phyloP scores from a whole-genome alignment of 2,888 invertebrate genomes.

The Didymodactylos carnosus region DNA sequence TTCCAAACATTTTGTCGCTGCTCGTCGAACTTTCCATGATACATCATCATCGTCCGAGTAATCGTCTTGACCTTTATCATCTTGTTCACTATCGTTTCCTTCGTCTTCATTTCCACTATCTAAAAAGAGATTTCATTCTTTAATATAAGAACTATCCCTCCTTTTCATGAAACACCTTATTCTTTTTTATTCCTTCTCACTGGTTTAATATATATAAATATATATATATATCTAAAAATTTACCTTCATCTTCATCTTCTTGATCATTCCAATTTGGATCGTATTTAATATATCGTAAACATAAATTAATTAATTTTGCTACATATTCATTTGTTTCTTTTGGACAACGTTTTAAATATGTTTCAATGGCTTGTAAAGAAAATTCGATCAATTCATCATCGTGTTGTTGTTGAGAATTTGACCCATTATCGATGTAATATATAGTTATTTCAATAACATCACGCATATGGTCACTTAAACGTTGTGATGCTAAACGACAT shows the following conservation, averaged over 20 bases:
- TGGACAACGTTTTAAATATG: slow-evolving; percentile 82
- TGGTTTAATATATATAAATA: too few species aligned
- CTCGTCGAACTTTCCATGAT: slow-evolving; percentile 85
- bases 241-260: too few species aligned
- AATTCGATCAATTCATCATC: slow-evolving; percentile 90
- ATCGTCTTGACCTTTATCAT: slow-evolving; percentile 59
- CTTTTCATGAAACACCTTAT: too few species aligned
- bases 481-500: slow-evolving; percentile 56
- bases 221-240: too few species aligned
- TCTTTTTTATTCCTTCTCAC: too few species aligned
- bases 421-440: slow-evolving; percentile 39
- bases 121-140: too few species aligned
- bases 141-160: too few species aligned
- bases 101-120: slow-evolving; percentile 28
- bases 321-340: slow-evolving; percentile 51
- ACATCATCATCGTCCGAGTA: slow-evolving; percentile 98
- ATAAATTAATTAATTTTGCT: slow-evolving; percentile 46
- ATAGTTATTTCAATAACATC: slow-evolving; percentile 67
- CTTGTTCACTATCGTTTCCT: slow-evolving; percentile 44
- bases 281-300: slow-evolving; percentile 72
- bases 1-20: slow-evolving; percentile 90
- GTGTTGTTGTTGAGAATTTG: slow-evolving; percentile 43
- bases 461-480: slow-evolving; percentile 83
- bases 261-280: slow-evolving; percentile 99
- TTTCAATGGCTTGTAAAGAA: slow-evolving; percentile 75